Evolutionary conservation across 2,113 vertebrate genomes (phyloP).

Genomic region (Rutilus rutilus): DNA sequence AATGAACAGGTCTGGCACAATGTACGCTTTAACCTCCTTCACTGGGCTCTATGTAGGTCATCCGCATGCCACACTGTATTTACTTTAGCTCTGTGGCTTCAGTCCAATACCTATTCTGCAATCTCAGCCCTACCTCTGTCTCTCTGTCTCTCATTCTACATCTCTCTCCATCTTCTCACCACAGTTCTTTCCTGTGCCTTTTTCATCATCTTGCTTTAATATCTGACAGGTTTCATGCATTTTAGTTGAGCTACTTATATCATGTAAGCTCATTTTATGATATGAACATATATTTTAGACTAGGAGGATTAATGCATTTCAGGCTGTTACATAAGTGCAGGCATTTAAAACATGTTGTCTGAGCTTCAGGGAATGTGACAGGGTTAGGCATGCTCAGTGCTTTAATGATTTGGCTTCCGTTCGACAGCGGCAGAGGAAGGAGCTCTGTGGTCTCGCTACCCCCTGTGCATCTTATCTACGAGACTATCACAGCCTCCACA

Average conservation of each 20-base stretch:
- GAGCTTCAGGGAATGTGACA: constrained; percentile 5
- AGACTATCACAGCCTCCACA: not conserved
- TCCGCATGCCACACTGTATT: constrained; percentile 17
- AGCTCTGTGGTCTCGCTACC: not conserved
- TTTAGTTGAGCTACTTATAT: not conserved
- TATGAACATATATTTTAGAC: not conserved
- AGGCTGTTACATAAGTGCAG: constrained; percentile 4
- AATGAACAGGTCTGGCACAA: constrained; percentile 49
- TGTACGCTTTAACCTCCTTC: constrained; percentile 44
- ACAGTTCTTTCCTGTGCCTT: not conserved
- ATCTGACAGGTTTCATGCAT: not conserved
- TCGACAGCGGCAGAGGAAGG: constrained; percentile 10
- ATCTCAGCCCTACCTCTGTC: not conserved
- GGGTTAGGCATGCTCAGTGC: not conserved
- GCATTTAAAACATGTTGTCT: constrained; percentile 18
- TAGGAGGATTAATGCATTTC: not conserved
- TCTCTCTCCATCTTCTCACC: constrained; percentile 1
- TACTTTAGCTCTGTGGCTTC: constrained; percentile 32
- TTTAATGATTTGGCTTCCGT: constrained; percentile 27
- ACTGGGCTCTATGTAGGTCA: constrained; percentile 43
- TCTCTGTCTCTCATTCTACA: no score
- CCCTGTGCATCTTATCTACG: constrained; percentile 9
- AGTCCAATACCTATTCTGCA: constrained; percentile 6
- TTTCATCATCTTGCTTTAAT: not conserved
- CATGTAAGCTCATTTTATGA: not conserved